phyloP scores from a whole-genome alignment of 2,888 invertebrate genomes.

The Papilio demoleus region DNA sequence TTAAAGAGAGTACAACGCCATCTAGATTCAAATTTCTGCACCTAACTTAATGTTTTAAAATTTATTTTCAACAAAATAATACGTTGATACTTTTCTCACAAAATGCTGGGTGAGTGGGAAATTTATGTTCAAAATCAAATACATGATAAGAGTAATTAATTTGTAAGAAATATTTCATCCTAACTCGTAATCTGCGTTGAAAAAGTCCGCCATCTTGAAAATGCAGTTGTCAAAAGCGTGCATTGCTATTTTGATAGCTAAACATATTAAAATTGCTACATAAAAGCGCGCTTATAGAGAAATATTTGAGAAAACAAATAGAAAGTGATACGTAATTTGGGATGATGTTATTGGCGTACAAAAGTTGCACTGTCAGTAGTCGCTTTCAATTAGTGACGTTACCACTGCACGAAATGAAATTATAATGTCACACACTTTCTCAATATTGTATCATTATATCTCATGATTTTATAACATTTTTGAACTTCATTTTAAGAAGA shows the following conservation, averaged over 20 bases:
- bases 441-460: conserved; percentile 8
- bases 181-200: conserved; percentile 49
- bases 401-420: conserved; percentile 20
- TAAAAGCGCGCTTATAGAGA: not conserved
- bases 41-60: not conserved
- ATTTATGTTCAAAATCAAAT: too few species aligned
- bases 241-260: too few species aligned
- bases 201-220: conserved; percentile 43
- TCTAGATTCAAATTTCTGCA: not conserved
- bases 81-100: too few species aligned
- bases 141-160: too few species aligned
- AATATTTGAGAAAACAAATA: conserved; percentile 7
- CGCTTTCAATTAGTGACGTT: conserved; percentile 39
- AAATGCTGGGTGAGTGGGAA: too few species aligned
- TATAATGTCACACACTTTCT: conserved; percentile 37
- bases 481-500: not conserved
- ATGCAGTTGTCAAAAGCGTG: conserved; percentile 54
- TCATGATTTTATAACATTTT: not conserved
- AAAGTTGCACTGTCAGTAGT: conserved; percentile 38
- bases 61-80: not conserved
- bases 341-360: conserved; percentile 25
- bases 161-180: conserved; percentile 62
- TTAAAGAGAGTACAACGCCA: not conserved
- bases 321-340: conserved; percentile 34
- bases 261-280: not conserved